Percentiles rank a stretch among this genome's conserved stretches.
These are phyloP conservation scores for Lycophotia porphyrea DNA, from an alignment of 2,888 invertebrate species.

Conservation along the genomic window DNA sequence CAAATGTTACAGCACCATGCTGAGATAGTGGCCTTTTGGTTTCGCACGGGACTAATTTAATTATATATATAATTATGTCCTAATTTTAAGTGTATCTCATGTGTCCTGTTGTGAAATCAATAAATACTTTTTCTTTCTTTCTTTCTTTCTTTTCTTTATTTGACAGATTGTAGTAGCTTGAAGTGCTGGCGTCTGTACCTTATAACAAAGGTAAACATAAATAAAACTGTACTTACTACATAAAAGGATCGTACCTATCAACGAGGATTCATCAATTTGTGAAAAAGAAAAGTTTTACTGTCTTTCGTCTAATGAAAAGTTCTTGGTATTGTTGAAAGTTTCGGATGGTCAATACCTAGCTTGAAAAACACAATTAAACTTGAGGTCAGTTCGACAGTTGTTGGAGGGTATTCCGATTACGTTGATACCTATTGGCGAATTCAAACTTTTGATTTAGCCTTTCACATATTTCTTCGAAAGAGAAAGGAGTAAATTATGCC, in stretches of 20 bases:
- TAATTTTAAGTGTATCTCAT: too few species aligned
- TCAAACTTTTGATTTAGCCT: slow-evolving; percentile 5
- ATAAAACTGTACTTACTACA: slow-evolving; percentile 6
- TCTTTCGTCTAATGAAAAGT: slow-evolving; percentile 61
- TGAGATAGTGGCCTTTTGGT: too few species aligned
- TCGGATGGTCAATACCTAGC: slow-evolving; percentile 67
- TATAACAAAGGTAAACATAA: background rate
- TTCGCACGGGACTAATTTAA: too few species aligned
- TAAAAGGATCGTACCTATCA: slow-evolving; percentile 26
- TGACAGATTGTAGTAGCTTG: too few species aligned
- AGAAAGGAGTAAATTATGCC: too few species aligned
- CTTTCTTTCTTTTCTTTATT: too few species aligned
- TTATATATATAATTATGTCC: too few species aligned
- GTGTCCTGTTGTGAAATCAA: too few species aligned
- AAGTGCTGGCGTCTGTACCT: too few species aligned
- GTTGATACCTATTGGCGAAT: slow-evolving; percentile 19
- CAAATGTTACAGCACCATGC: too few species aligned
- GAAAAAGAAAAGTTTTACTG: slow-evolving; percentile 63
- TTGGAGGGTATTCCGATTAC: slow-evolving; percentile 31
- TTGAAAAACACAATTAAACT: slow-evolving; percentile 74
- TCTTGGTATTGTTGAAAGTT: slow-evolving; percentile 60
- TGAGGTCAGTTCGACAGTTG: slow-evolving; percentile 68
- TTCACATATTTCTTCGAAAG: background rate
- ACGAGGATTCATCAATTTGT: slow-evolving; percentile 57
- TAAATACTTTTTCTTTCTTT: too few species aligned